Evolutionary conservation across 2,113 vertebrate genomes (phyloP).

Genomic region (Halichoerus grypus): DNA sequence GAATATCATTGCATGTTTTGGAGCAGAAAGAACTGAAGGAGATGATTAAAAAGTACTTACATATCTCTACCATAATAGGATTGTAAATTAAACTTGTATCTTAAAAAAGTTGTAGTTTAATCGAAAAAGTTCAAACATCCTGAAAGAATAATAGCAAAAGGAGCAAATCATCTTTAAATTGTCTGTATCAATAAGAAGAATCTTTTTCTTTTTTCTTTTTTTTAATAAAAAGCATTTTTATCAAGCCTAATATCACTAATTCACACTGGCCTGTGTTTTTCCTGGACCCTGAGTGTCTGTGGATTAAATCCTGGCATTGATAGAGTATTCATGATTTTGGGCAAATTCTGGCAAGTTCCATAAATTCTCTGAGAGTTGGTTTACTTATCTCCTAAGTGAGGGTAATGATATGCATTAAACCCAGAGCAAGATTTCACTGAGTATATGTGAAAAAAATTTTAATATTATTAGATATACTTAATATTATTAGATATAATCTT

Average conservation of each 20-base stretch:
- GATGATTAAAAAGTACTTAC: not conserved
- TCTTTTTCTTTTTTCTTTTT: not conserved
- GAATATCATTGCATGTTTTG: not conserved
- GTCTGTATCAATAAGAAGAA: not conserved
- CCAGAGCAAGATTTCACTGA: not conserved
- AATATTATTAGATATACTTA: not conserved
- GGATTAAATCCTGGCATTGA: not conserved
- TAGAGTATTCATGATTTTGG: not conserved
- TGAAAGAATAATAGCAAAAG: not conserved
- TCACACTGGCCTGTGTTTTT: not conserved
- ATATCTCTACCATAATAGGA: not conserved
- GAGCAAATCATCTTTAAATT: not conserved
- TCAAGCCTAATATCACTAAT: not conserved
- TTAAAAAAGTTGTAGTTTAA: not conserved
- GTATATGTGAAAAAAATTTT: not conserved
- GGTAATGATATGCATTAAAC: not conserved
- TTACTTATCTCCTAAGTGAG: not conserved
- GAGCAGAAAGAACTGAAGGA: not conserved
- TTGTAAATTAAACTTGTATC: not conserved
- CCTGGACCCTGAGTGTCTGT: not conserved
- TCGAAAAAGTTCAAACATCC: not conserved
- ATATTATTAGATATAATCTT: too few species aligned
- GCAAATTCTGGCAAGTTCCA: rapidly evolving
- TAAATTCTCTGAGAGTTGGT: not conserved
- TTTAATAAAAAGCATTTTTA: not conserved